phyloP scores from a whole-genome alignment of 2,888 invertebrate species.

The Mythimna pallens region DNA sequence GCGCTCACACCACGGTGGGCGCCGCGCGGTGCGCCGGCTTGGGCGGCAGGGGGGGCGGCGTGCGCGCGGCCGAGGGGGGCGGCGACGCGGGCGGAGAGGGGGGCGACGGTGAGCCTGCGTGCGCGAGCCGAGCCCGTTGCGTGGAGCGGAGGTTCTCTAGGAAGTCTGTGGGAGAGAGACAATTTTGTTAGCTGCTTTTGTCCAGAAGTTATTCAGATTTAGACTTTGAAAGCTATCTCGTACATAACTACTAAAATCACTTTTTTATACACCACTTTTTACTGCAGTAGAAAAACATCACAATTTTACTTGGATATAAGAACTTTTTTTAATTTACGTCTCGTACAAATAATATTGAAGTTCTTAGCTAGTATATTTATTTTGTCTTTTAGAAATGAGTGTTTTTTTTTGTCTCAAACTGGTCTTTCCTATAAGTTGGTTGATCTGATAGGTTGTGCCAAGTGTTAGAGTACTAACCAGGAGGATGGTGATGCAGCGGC shows the following conservation, averaged over 20 bases:
- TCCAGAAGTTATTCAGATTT: background rate
- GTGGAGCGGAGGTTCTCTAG: conserved; percentile 85
- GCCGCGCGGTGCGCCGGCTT: conserved; percentile 77
- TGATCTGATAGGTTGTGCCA: background rate
- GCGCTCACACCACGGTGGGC: conserved; percentile 73
- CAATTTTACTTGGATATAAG: background rate
- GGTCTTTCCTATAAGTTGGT: background rate
- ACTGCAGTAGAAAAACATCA: background rate
- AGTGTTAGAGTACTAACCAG: conserved; percentile 71
- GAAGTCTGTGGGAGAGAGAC: conserved; percentile 76
- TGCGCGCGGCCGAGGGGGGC: conserved; percentile 63
- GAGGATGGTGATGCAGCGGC: conserved; percentile 84
- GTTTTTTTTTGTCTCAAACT: background rate
- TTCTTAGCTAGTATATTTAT: no score
- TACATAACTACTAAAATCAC: no score
- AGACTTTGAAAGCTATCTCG: background rate
- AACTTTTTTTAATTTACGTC: background rate
- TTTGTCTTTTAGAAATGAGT: no score
- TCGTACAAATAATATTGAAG: background rate
- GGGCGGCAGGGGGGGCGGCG: conserved; percentile 83
- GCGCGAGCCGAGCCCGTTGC: conserved; percentile 76
- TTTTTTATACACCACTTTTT: no score
- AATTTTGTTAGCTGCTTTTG: background rate
- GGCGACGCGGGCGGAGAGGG: conserved; percentile 27
- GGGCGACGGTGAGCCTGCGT: conserved; percentile 25